A percentile compares a stretch with the other conserved stretches of the same genome.
phyloP scores from a whole-genome alignment of 2,888 invertebrate genomes.

The Dynastes tityus region DNA sequence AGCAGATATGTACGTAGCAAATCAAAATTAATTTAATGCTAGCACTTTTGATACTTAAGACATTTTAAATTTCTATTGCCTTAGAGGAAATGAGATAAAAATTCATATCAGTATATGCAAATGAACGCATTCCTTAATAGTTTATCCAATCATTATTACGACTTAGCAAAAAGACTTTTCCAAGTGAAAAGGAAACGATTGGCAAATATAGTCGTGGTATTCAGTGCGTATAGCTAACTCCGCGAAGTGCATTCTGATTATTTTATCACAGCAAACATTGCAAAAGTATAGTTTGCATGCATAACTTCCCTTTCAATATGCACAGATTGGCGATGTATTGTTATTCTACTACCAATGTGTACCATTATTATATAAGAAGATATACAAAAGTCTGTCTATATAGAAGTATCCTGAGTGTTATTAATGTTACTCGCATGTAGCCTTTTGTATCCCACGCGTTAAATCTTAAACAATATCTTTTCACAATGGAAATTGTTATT shows the following conservation, averaged over 20 bases:
- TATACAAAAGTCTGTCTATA: background rate
- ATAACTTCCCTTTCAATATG: constrained; percentile 1
- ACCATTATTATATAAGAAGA: background rate
- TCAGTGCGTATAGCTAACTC: background rate
- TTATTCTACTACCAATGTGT: too few relatives aligned
- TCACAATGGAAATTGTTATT: constrained; percentile 3
- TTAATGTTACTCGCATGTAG: constrained; percentile 2
- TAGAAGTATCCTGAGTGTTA: background rate
- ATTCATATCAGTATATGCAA: too few relatives aligned
- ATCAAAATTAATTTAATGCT: too few relatives aligned
- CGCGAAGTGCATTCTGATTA: constrained; percentile 10
- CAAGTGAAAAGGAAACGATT: constrained; percentile 12
- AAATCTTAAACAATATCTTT: constrained; percentile 10
- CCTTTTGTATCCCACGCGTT: constrained; percentile 11
- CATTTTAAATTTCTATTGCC: too few relatives aligned
- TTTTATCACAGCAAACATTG: background rate
- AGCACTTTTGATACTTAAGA: too few relatives aligned
- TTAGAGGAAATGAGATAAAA: too few relatives aligned
- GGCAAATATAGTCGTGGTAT: background rate
- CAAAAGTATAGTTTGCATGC: background rate
- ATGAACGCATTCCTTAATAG: too few relatives aligned
- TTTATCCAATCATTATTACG: too few relatives aligned
- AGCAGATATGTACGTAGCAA: too few relatives aligned
- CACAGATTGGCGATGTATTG: background rate
- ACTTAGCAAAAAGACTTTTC: background rate